These are phyloP conservation scores for Hirundo rustica DNA, from an alignment of 2,797 vertebrate species.

Conservation along the genomic window DNA sequence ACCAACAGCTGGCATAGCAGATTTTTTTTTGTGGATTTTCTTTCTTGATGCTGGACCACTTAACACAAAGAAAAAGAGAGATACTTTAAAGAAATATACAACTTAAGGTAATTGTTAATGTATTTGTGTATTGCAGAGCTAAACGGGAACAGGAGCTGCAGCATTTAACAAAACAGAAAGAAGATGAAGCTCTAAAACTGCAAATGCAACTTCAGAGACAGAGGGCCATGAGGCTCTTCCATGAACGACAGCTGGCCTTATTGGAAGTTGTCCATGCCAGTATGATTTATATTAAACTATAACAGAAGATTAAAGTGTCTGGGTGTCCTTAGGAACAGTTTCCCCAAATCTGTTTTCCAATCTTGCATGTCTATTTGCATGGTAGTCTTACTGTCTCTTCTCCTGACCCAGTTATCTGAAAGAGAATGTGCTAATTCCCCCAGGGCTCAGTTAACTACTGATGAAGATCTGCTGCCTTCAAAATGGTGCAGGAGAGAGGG, in stretches of 20 bases:
- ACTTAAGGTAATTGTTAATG: not conserved
- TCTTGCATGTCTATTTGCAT: not conserved
- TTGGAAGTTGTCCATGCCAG: conserved; percentile 89
- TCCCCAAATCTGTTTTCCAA: not conserved
- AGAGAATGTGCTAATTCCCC: not conserved
- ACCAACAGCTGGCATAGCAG: not conserved
- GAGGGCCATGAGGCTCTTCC: conserved; percentile 86
- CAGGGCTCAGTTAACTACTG: not conserved
- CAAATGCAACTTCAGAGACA: conserved; percentile 84
- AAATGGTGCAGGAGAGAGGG: not conserved
- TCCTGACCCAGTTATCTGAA: not conserved
- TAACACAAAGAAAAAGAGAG: not conserved
- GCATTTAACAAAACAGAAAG: conserved; percentile 76
- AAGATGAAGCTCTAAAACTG: conserved; percentile 82
- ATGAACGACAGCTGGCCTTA: conserved; percentile 84
- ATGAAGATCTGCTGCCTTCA: not conserved
- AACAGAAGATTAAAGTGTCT: not conserved
- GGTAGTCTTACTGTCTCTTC: not conserved
- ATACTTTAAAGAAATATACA: not conserved
- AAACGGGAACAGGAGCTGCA: conserved; percentile 76
- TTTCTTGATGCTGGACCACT: not conserved
- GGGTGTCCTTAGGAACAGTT: not conserved
- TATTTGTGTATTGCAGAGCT: conserved; percentile 74
- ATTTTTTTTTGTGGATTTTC: not conserved
- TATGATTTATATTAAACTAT: conserved; percentile 60